These are phyloP conservation scores for Augiades crinisus DNA, from an alignment of 2,888 invertebrate genomes.

Conservation along the genomic window DNA sequence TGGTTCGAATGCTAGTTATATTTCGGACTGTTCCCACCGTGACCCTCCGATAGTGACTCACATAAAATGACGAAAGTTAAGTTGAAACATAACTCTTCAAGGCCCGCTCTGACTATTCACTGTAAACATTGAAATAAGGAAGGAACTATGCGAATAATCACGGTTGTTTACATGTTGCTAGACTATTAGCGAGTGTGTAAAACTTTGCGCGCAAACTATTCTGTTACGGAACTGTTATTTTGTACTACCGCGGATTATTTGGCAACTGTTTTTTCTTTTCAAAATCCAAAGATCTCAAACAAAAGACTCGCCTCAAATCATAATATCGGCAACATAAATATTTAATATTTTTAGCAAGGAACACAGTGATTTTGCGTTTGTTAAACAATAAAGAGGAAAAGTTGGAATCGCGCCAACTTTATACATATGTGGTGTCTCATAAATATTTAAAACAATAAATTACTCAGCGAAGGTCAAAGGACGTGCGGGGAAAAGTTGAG, in stretches of 20 bases:
- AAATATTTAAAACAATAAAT: constrained; percentile 39
- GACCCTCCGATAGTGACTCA: constrained; percentile 60
- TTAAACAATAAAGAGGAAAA: constrained; percentile 40
- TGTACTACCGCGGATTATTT: neutral
- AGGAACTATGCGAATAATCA: constrained; percentile 52
- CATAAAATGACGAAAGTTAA: constrained; percentile 79
- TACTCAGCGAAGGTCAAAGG: constrained; percentile 38
- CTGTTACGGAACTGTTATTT: constrained; percentile 11
- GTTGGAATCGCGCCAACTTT: constrained; percentile 45
- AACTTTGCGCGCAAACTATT: constrained; percentile 26
- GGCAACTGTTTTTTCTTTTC: constrained; percentile 14
- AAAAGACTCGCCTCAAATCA: constrained; percentile 9
- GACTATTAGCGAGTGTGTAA: constrained; percentile 27
- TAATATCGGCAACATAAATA: constrained; percentile 1
- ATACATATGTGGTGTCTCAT: constrained; percentile 30
- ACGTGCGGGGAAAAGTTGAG: constrained; percentile 29
- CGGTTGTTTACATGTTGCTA: constrained; percentile 33
- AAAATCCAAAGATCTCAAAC: constrained; percentile 30
- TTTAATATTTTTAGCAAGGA: constrained; percentile 12
- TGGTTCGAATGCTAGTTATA: constrained; percentile 48
- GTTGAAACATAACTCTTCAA: constrained; percentile 64
- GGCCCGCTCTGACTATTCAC: constrained; percentile 47
- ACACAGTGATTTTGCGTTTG: constrained; percentile 24
- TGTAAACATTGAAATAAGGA: constrained; percentile 45
- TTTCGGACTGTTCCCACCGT: constrained; percentile 48